Evolutionary conservation across 2,888 invertebrate species (phyloP).

Genomic region (Tetropium fuscum): DNA sequence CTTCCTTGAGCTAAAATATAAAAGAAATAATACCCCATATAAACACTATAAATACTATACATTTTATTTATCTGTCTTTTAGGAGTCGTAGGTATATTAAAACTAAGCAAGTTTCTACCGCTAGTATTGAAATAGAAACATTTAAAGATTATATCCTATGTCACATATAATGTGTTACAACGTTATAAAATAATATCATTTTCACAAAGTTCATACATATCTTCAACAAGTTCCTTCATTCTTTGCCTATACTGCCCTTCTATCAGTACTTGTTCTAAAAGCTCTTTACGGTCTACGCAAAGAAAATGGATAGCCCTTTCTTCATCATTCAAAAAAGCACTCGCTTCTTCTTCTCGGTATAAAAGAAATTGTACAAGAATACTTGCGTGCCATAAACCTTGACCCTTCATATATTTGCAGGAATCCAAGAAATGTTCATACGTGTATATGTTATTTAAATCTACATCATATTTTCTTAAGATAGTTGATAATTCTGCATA

Average conservation of each 20-base stretch:
- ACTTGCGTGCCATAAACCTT: slow-evolving; percentile 37
- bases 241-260: slow-evolving; percentile 3
- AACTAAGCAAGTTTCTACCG: no score
- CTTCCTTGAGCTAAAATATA: no score
- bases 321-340: slow-evolving; percentile 37
- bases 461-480: slow-evolving; percentile 41
- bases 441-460: slow-evolving; percentile 42
- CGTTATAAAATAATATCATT: no score
- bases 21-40: no score
- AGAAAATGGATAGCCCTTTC: slow-evolving; percentile 36
- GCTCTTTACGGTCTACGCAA: slow-evolving; percentile 38
- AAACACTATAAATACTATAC: no score
- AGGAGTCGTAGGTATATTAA: no score
- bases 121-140: no score
- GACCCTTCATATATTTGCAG: slow-evolving; percentile 43
- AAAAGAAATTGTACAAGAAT: slow-evolving; percentile 36
- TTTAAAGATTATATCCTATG: no score
- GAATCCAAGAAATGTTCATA: slow-evolving; percentile 44
- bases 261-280: slow-evolving; percentile 21
- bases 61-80: no score
- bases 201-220: slow-evolving; percentile 36
- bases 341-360: slow-evolving; percentile 40
- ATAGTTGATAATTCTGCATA: slow-evolving; percentile 41
- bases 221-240: slow-evolving; percentile 24
- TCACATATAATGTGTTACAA: no score